These are phyloP conservation scores for Smittia aterrima DNA, from an alignment of 2,888 invertebrate species.

Conservation along the genomic window DNA sequence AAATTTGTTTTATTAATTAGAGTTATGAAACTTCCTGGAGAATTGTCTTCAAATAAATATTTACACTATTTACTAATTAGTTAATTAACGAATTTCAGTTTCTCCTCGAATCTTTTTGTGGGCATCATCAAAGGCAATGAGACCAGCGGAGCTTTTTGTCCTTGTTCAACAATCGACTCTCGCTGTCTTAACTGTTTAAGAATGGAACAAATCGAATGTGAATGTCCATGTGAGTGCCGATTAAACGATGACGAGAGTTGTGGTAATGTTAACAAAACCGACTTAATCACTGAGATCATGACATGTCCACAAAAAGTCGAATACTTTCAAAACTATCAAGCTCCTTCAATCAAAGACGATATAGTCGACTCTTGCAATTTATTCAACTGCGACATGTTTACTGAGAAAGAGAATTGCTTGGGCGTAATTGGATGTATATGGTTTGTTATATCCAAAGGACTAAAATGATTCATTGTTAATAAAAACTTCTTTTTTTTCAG, in stretches of 20 bases:
- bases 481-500: background rate
- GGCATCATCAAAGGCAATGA: slow-evolving; percentile 84
- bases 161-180: slow-evolving; percentile 85
- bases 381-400: slow-evolving; percentile 60
- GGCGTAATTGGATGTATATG: slow-evolving; percentile 46
- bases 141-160: slow-evolving; percentile 76
- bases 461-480: background rate
- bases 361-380: slow-evolving; percentile 33
- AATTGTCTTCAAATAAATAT: too few species aligned
- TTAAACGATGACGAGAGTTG: slow-evolving; percentile 50
- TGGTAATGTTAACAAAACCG: background rate
- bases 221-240: slow-evolving; percentile 91
- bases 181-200: slow-evolving; percentile 88
- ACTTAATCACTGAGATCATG: background rate
- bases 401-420: slow-evolving; percentile 64
- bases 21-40: too few species aligned
- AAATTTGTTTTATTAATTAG: too few species aligned
- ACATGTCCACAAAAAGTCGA: slow-evolving; percentile 31
- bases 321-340: slow-evolving; percentile 24
- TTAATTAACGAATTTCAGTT: too few species aligned
- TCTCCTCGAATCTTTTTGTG: slow-evolving; percentile 86
- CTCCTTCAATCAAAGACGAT: slow-evolving; percentile 12
- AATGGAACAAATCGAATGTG: slow-evolving; percentile 92
- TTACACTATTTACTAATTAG: too few species aligned
- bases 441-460: background rate